Evolutionary conservation across 2,888 invertebrate species (phyloP), one percentile per base, ranked within the genome.

Genomic region (Cantharis lateralis): DNA sequence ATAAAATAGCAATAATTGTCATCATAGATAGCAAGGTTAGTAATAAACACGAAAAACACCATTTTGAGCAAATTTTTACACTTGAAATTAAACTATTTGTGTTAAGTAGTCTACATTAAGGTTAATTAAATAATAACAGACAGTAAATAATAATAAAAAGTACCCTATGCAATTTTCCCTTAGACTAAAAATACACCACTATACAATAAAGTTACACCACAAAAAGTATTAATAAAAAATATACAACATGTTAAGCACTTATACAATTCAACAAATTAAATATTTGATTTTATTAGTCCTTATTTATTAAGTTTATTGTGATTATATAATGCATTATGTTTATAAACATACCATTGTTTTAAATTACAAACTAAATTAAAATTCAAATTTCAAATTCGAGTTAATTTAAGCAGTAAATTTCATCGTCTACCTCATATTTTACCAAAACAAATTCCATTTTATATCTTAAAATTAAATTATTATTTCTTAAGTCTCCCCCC

Each of bases 401-500:
- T 48, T n/a, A 48, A 48, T 48, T 48, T 2, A 48, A 48, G 48
- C 48, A 48, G n/a, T 32, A 32, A 32, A n/a, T 48, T 7, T 48
- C 48, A n/a, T 48, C n/a, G 7, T 48, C 48, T n/a, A 48, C n/a
- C 2, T 48, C n/a, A 9, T 48, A 48, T 7, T 48, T 48, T 48
- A 48, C 48, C 48, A 48, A 48, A 48, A 48, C 48, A 48, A 48
- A n/a, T n/a, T 48, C n/a, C n/a, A 2, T 48, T n/a, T 66, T 13
- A 66, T 20, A 66, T 66, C 24, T 20, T n/a, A 66, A 18, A 66
- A 20, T 24, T 66, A 66, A 20, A 24, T 20, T 66, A 24, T 20
- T 66, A 66, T 15, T 20, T 20, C 32, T 72, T 74, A 71, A 72
- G 72, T 72, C 68, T 74, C 74, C 76, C 78, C 78, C 69, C 72